Percentiles rank a stretch among this genome's conserved stretches.
Conservation (phyloP, 2,888 invertebrate genomes). For the Agrilus cyanescens region DNA sequence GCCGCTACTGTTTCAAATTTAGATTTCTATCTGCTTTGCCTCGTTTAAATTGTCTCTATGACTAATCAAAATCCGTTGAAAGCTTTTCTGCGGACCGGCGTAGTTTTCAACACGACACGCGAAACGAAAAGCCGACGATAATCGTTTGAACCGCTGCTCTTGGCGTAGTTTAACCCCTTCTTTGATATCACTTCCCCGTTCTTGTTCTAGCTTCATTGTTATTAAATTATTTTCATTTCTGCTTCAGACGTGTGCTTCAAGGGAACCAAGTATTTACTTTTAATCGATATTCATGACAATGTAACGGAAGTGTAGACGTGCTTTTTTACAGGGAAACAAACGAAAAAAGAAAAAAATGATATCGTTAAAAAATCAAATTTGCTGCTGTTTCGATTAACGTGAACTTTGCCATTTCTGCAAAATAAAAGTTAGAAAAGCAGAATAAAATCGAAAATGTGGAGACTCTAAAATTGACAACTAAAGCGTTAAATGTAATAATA, state of each 20-base stretch:
- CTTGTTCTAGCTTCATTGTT: slow-evolving; percentile 38
- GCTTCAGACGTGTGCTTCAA: slow-evolving; percentile 31
- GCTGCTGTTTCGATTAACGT: no score
- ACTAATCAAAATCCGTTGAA: slow-evolving; percentile 38
- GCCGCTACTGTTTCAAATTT: slow-evolving; percentile 36
- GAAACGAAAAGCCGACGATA: slow-evolving; percentile 1
- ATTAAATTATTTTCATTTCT: slow-evolving; percentile 42
- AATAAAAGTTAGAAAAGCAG: no score
- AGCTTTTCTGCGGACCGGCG: slow-evolving; percentile 25
- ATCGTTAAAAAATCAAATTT: no score
- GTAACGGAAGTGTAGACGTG: background rate
- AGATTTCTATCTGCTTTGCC: slow-evolving; percentile 37
- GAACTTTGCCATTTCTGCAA: no score
- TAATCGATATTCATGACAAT: slow-evolving; percentile 1
- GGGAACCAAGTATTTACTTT: background rate
- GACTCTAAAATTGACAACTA: no score
- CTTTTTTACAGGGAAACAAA: background rate
- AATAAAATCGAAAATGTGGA: no score
- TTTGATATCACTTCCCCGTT: slow-evolving; percentile 38
- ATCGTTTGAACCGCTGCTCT: slow-evolving; percentile 18
- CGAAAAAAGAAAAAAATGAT: no score
- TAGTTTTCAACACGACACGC: slow-evolving; percentile 8
- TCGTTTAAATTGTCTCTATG: slow-evolving; percentile 38
- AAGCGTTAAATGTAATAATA: no score
- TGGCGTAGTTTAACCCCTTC: slow-evolving; percentile 33